A percentile compares a stretch with the other conserved stretches of the same genome.
Evolutionary conservation across 2,888 invertebrate genomes (phyloP).

Genomic region (Apamea monoglypha): DNA sequence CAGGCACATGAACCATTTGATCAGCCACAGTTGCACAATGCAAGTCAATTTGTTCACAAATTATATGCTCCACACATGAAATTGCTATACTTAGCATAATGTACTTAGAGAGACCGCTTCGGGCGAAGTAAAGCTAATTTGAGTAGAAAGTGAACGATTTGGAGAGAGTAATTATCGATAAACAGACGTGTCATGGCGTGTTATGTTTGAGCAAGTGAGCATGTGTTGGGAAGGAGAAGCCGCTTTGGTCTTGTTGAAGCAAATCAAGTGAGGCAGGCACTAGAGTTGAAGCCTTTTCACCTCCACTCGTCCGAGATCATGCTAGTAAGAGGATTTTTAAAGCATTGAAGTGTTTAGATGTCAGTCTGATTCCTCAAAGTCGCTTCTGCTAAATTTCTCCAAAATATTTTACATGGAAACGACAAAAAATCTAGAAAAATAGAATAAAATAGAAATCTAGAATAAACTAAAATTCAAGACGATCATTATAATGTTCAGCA

Average conservation of each 20-base stretch:
- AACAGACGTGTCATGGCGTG: conserved; percentile 59
- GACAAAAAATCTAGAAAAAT: background rate
- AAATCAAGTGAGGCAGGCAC: background rate
- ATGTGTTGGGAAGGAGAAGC: conserved; percentile 24
- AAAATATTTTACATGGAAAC: background rate
- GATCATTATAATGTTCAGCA: background rate
- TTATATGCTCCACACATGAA: conserved; percentile 69
- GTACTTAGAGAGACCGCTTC: conserved; percentile 62
- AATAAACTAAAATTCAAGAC: background rate
- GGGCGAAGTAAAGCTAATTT: conserved; percentile 68
- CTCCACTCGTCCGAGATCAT: background rate
- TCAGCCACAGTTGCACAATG: conserved; percentile 72
- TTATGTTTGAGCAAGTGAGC: conserved; percentile 42
- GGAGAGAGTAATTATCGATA: conserved; percentile 64
- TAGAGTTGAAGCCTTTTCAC: background rate
- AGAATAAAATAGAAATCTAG: no score
- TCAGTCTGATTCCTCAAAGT: background rate
- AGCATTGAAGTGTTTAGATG: background rate
- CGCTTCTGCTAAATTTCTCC: background rate
- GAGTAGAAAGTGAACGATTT: conserved; percentile 72
- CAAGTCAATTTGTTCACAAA: conserved; percentile 72
- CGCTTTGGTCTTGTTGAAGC: conserved; percentile 3
- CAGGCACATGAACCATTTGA: conserved; percentile 60
- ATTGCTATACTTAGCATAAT: conserved; percentile 66
- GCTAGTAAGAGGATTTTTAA: background rate